Conservation (phyloP, 1,140 invertebrate genomes). For the Zaprionus tsacasi region DNA sequence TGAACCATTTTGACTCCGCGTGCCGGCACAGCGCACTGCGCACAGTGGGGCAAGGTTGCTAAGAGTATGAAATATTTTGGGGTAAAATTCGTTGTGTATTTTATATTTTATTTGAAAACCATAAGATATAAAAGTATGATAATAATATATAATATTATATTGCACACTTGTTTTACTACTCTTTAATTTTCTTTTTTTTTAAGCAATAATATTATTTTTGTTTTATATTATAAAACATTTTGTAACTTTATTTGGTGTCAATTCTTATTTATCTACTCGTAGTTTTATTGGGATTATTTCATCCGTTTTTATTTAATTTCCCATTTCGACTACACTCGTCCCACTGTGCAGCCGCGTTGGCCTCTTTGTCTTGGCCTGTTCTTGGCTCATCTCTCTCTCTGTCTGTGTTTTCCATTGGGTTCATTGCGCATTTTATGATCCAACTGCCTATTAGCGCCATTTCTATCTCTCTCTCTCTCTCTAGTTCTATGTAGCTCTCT, state of each 20-base stretch:
- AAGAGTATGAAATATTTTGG: no score
- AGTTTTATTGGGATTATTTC: no score
- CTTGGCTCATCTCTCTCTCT: constrained; percentile 21
- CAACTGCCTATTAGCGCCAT: constrained; percentile 24
- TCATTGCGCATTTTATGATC: constrained; percentile 33
- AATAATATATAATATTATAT: no score
- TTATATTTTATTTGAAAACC: not conserved
- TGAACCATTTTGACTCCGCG: constrained; percentile 32
- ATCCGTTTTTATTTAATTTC: not conserved
- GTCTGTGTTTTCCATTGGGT: constrained; percentile 20
- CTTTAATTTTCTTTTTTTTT: no score
- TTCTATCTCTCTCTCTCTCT: not conserved
- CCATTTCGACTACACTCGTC: not conserved
- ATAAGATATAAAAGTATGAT: no score
- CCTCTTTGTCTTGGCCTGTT: constrained; percentile 5
- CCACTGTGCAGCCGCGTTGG: constrained; percentile 49
- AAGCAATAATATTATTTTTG: no score
- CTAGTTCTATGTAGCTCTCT: not conserved
- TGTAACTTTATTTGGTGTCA: no score
- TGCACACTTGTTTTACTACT: no score
- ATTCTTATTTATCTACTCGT: no score
- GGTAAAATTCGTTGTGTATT: not conserved
- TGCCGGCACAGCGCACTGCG: constrained; percentile 5
- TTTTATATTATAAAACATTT: no score
- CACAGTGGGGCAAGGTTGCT: constrained; percentile 41